Evolutionary conservation across 2,888 invertebrate genomes (phyloP), one percentile per base, ranked within the genome.

Genomic region (Neoitamus cyanurus): DNA sequence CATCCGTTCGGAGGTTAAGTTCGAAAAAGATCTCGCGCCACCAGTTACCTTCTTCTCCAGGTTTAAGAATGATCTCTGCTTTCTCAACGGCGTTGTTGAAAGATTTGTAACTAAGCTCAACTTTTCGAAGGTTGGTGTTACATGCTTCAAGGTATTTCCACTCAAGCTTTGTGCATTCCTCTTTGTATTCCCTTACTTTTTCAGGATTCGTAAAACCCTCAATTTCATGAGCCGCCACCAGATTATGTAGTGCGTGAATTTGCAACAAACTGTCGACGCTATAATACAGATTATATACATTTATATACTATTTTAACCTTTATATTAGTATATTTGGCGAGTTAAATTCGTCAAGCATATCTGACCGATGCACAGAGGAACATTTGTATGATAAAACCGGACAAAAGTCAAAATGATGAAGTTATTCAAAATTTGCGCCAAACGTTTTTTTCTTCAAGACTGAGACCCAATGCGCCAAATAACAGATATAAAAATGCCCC

Each of bases 231-330:
- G 89, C 89, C 85, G 94, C 93, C 2, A 93, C 91, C 75, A 95
- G 91, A 90, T 96, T 96, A 88, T 94, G 92, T 85, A 94, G 90
- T 0, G 95, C 93, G 89, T 96, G 96, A 30, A 96, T 93, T 88
- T 93, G 92, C 87, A 94, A 91, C 68, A 95, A 90, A 77, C 93
- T 93, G 89, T 96, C 96, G 20, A 95, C 93, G 73, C 92, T 91
- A 78, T 25, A 48, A 48, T 5, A 25, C 2, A 58, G 15, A 48
- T 20, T 4, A 20, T 4, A 48, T 5, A 34, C 3, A 7, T 7
- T 34, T 7, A 7, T n/a, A n/a, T n/a, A n/a, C n/a, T n/a, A n/a
- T n/a, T n/a, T n/a, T n/a, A n/a, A n/a, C n/a, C n/a, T n/a, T n/a
- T n/a, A n/a, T n/a, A n/a, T n/a, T n/a, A n/a, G n/a, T n/a, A n/a